Evolutionary conservation across 1,140 invertebrate species (phyloP), one percentile per base, ranked within the genome.

Genomic region (Drosophila arizonae): DNA sequence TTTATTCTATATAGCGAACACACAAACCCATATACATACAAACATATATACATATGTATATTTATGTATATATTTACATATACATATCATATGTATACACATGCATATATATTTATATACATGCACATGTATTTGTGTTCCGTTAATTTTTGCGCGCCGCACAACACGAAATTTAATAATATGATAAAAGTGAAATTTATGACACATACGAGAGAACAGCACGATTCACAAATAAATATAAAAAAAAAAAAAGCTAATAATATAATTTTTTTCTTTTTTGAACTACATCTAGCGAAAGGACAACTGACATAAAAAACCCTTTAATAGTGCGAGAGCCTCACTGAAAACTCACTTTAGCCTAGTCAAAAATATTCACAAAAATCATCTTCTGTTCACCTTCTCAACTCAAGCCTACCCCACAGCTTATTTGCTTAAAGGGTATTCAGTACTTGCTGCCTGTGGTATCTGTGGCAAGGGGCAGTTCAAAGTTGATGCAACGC

Each of bases 181-280:
- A 87, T 88, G 82, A 87, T 87, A 87, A 87, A 87, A 87, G 79
- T 79, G 78, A 88, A 87, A 87, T 87, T 87, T 88, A 87, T 88
- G 84, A 82, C 84, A 88, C 84, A 71, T 66, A 79, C 60, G 84
- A 67, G 51, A 13, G 21, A 21, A 46, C 46, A 55, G 36, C 33
- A 67, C 45, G 56, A 72, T 56, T 41, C 70, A 57, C 30, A 51
- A 60, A 63, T 69, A 57, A 50, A 45, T 30, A 55, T 48, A 63
- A 75, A 65, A 48, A 46, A 62, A 33, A 50, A 24, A 45, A 65
- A 66, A 58, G 33, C 24, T 5, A 26, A 28, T 33, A 30, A 60
- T 30, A 33, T 9, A 33, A 33, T 33, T 45, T 17, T 46, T 58
- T 58, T 63, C n/a, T 61, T 46, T 45, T 24, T 41, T 41, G 36